A percentile compares a stretch with the other conserved stretches of the same genome.
Evolutionary conservation across 2,113 vertebrate species (phyloP).

Genomic region (Sclerurus mexicanus): DNA sequence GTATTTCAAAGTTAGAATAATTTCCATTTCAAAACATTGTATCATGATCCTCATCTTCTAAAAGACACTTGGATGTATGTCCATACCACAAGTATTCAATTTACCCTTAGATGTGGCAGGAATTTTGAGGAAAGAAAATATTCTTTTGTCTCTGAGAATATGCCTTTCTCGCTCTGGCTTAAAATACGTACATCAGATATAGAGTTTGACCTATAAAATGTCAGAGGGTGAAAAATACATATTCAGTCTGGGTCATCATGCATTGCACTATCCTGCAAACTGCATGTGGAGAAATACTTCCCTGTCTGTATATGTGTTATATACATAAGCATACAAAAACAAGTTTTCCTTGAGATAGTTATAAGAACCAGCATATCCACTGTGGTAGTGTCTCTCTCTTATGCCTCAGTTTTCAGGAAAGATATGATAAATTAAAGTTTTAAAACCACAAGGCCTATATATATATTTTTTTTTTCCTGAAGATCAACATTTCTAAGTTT

Average conservation of each 20-base stretch:
- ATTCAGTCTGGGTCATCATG: background rate
- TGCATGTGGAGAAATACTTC: background rate
- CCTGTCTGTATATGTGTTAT: background rate
- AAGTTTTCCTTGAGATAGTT: background rate
- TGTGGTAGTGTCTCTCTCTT: background rate
- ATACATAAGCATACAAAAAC: rapidly evolving
- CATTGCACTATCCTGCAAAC: background rate
- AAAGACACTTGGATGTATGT: background rate
- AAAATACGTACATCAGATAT: background rate
- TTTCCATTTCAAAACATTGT: slow-evolving; percentile 5
- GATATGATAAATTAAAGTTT: background rate
- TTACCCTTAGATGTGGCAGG: background rate
- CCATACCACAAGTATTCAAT: background rate
- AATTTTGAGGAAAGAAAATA: background rate
- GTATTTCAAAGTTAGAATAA: slow-evolving; percentile 18
- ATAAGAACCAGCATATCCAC: background rate
- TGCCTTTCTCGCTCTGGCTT: background rate
- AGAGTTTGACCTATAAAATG: background rate
- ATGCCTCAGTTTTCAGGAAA: background rate
- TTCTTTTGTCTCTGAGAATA: background rate
- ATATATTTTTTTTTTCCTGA: background rate
- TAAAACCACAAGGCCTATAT: background rate
- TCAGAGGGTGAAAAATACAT: background rate
- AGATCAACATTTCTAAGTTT: background rate
- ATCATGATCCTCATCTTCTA: background rate